Evolutionary conservation across 2,888 invertebrate species (phyloP).

Genomic region (Drosophila fungiperda): DNA sequence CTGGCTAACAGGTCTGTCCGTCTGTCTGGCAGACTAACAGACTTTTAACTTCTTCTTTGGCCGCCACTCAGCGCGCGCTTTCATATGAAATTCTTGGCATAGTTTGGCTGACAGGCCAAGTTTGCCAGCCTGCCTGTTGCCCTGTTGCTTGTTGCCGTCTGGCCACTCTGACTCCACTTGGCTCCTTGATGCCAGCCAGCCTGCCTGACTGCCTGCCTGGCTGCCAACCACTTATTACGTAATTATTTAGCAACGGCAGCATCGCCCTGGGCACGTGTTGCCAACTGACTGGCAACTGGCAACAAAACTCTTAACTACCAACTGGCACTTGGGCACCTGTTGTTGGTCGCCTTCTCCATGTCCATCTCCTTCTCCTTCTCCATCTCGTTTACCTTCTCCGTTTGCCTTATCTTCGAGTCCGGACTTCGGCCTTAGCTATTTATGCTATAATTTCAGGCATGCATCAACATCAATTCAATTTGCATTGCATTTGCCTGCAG

Average conservation of each 20-base stretch:
- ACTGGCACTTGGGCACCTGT: slow-evolving; percentile 75
- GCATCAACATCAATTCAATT: slow-evolving; percentile 80
- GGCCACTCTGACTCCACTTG: slow-evolving; percentile 30
- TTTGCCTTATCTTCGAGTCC: not conserved
- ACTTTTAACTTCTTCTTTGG: slow-evolving; percentile 59
- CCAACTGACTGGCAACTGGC: slow-evolving; percentile 59
- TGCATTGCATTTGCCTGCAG: slow-evolving; percentile 69
- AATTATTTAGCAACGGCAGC: slow-evolving; percentile 80
- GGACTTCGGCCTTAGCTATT: slow-evolving; percentile 48
- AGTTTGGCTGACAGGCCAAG: slow-evolving; percentile 68
- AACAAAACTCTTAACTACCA: slow-evolving; percentile 52
- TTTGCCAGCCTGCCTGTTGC: slow-evolving; percentile 18
- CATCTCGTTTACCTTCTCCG: not conserved
- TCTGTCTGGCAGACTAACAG: slow-evolving; percentile 44
- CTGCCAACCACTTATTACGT: slow-evolving; percentile 83
- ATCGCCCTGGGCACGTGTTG: slow-evolving; percentile 71
- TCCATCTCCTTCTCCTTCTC: not conserved
- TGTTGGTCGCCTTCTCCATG: slow-evolving; percentile 42
- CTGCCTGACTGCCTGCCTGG: slow-evolving; percentile 37
- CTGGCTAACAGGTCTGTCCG: slow-evolving; percentile 3
- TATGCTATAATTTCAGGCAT: slow-evolving; percentile 78
- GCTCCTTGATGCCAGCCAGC: slow-evolving; percentile 38
- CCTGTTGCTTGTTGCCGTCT: slow-evolving; percentile 2
- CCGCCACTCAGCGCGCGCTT: slow-evolving; percentile 53
- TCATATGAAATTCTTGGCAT: slow-evolving; percentile 74